Base-by-base conservation (phyloP, 2,888 invertebrate species). In the Bellardia pandia region DNA sequence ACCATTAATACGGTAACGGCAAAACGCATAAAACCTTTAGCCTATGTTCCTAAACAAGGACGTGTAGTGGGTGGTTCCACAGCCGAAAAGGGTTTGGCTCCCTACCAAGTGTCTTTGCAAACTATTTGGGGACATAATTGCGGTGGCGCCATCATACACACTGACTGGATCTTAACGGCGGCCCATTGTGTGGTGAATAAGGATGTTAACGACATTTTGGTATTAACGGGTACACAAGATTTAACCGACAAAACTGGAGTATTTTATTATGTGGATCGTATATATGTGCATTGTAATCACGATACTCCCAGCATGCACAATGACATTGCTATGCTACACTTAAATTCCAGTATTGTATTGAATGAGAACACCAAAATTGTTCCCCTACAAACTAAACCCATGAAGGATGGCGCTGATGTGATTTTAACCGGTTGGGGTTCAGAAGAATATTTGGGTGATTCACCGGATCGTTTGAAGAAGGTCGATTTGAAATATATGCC, bases 311-410 rank as follows among this genome's bases (percentile, higher is more conserved):
- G 23, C 0, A 91, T 85, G 53, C 88, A 92, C 76, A 95, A 96
- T 90, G 97, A 97, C 89, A 96, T 97, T 75, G 96, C 96, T 0
- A 90, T 97, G 8, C 90, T 97, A 2, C 94, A 95, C 86, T 93
- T 96, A 8, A 94, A 94, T 13, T 90, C 94, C 0, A 94, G 95
- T 71, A 94, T 96, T 2, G 91, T 92, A 30, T 95, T 95, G 80
- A 93, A 94, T 69, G 93, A 94, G 1, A 90, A 90, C 0, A 95
- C 96, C 0, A 93, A 95, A 48, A 94, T 95, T 0, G 92, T 96
- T 0, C 93, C 94, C 56, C 90, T 96, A 76, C 95, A 96, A 11
- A 92, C 93, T 30, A 93, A 94, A 14, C 94, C 94, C 0, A 93
- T 95, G 33, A 92, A 93, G 84, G 94, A 94, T 53, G 94, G 94